phyloP scores from a whole-genome alignment of 2,797 vertebrate genomes.

The Sciurus vulgaris region DNA sequence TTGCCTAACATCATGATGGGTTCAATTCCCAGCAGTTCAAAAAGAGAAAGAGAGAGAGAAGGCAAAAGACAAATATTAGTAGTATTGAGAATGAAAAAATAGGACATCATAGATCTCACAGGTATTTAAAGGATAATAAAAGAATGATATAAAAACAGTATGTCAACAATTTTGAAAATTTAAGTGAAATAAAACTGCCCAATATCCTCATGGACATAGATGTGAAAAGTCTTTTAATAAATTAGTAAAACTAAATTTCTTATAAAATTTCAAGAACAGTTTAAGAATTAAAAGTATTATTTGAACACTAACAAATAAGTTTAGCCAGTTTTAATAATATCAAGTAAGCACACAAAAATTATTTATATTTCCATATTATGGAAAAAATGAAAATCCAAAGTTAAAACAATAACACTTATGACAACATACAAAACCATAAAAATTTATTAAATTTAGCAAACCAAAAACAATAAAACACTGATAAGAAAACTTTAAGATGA shows the following conservation, averaged over 20 bases:
- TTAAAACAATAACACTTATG: neutral
- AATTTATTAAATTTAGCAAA: neutral
- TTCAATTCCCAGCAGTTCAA: too few relatives aligned
- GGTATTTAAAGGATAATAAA: neutral
- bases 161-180: neutral
- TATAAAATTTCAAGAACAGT: neutral
- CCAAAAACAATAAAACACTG: neutral
- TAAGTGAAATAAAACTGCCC: neutral
- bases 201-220: neutral
- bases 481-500: neutral
- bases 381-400: conserved; percentile 3
- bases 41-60: neutral
- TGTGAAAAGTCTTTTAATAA: neutral
- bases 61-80: neutral
- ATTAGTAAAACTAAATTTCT: conserved; percentile 1
- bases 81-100: neutral
- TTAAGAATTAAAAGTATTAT: conserved; percentile 22
- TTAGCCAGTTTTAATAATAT: neutral
- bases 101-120: neutral
- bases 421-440: neutral
- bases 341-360: neutral
- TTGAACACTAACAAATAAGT: neutral
- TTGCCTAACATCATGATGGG: too few relatives aligned
- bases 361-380: neutral
- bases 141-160: neutral